These are phyloP conservation scores for Scaptomyza cyrtandrae DNA, from an alignment of 2,888 invertebrate species.

Conservation along the genomic window DNA sequence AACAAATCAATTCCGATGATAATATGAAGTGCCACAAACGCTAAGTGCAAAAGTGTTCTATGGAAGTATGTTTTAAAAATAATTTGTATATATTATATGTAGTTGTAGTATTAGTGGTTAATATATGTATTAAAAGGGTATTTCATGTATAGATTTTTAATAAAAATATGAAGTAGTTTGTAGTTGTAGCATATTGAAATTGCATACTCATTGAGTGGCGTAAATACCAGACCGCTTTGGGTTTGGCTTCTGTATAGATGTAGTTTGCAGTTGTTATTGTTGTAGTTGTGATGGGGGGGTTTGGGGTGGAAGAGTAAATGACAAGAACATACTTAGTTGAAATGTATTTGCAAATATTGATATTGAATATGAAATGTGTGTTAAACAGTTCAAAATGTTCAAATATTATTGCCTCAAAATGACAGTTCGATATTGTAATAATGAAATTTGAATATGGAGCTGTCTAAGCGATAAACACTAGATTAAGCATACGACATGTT, in stretches of 20 bases:
- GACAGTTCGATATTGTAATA: slow-evolving; percentile 8
- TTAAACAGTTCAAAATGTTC: slow-evolving; percentile 22
- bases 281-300: slow-evolving; percentile 38
- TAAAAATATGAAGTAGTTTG: slow-evolving; percentile 33
- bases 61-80: not conserved
- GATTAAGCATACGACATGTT: slow-evolving; percentile 4
- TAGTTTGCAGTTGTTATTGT: slow-evolving; percentile 46
- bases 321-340: slow-evolving; percentile 49
- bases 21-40: slow-evolving; percentile 46
- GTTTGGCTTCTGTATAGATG: slow-evolving; percentile 65
- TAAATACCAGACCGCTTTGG: slow-evolving; percentile 84
- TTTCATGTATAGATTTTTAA: slow-evolving; percentile 27
- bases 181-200: slow-evolving; percentile 45
- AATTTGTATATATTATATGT: too few species aligned
- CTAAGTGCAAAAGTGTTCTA: slow-evolving; percentile 16
- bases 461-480: slow-evolving; percentile 6
- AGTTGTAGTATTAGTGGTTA: too few species aligned
- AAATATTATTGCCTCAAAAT: slow-evolving; percentile 16
- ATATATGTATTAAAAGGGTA: slow-evolving; percentile 16
- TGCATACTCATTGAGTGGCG: slow-evolving; percentile 84
- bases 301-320: slow-evolving; percentile 32
- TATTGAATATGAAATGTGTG: slow-evolving; percentile 45
- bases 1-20: slow-evolving; percentile 65
- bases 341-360: slow-evolving; percentile 49
- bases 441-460: slow-evolving; percentile 7